Conservation (phyloP, 1,140 invertebrate genomes). For the Tribolium castaneum region DNA sequence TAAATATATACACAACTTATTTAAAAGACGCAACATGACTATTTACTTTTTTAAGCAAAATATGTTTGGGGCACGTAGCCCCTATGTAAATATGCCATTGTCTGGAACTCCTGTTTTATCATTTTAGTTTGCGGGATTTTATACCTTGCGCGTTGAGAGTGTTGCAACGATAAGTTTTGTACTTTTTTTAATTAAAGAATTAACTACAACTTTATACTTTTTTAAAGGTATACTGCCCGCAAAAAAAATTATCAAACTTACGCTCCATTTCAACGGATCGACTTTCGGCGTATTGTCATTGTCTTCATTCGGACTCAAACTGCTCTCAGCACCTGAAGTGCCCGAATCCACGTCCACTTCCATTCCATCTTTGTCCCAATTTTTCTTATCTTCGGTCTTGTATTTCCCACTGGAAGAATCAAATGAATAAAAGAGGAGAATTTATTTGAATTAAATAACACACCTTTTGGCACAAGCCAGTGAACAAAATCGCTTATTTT, state of each 20-base stretch:
- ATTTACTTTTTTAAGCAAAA: no score
- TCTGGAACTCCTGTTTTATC: no score
- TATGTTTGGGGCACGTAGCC: no score
- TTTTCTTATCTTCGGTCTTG: conserved; percentile 59
- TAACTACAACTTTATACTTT: no score
- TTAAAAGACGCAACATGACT: no score
- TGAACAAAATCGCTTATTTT: conserved; percentile 84
- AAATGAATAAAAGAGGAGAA: conserved; percentile 2
- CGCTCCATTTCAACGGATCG: conserved; percentile 82
- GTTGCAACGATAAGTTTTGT: no score
- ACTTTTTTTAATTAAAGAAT: no score
- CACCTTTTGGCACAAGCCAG: conserved; percentile 78
- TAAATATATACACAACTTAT: no score
- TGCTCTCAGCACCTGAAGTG: conserved; percentile 64
- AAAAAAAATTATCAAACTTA: conserved; percentile 63
- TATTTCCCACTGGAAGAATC: conserved; percentile 54
- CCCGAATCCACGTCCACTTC: conserved; percentile 67
- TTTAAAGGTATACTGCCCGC: no score
- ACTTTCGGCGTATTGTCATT: conserved; percentile 68
- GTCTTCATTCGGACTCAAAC: conserved; percentile 59
- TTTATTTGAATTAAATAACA: conserved; percentile 32
- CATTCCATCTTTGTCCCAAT: conserved; percentile 64
- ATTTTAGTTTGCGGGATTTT: no score
- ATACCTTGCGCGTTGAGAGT: no score
- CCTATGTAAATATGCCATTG: no score